phyloP scores from a whole-genome alignment of 2,797 vertebrate genomes.

The Rhincodon typus region DNA sequence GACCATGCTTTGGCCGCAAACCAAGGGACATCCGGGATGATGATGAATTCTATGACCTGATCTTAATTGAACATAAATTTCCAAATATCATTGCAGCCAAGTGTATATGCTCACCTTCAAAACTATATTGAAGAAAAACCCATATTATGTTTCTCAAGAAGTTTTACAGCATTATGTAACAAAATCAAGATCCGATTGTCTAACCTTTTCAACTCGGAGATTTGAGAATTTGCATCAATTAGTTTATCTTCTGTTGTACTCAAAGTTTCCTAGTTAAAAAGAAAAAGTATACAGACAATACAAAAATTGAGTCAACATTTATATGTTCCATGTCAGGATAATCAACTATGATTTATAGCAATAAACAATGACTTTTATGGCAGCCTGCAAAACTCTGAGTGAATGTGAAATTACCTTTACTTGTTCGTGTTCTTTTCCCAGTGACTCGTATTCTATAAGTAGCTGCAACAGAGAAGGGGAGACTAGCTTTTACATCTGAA shows the following conservation, averaged over 20 bases:
- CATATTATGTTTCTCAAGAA: slow-evolving; percentile 4
- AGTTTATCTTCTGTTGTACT: slow-evolving; percentile 79
- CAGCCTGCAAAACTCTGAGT: neutral
- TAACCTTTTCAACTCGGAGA: slow-evolving; percentile 87
- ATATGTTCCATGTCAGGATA: neutral
- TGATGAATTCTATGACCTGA: neutral
- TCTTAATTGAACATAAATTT: neutral
- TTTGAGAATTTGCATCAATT: slow-evolving; percentile 71
- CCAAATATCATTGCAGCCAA: neutral
- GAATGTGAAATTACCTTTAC: slow-evolving; percentile 67
- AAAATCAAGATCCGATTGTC: slow-evolving; percentile 2
- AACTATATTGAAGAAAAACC: neutral
- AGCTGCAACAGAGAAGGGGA: slow-evolving; percentile 60
- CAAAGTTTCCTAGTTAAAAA: slow-evolving; percentile 67
- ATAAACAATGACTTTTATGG: neutral
- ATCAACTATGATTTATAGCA: neutral
- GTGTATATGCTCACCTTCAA: no score
- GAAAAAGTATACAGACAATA: slow-evolving; percentile 36
- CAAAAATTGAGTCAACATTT: neutral
- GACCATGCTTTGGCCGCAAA: no score
- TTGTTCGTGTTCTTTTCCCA: slow-evolving; percentile 76
- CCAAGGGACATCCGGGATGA: neutral
- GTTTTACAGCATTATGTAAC: neutral
- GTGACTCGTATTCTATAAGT: slow-evolving; percentile 76
- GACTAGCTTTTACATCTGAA: neutral